A percentile compares a stretch with the other conserved stretches of the same genome.
phyloP scores from a whole-genome alignment of 2,797 vertebrate genomes.

The Tenualosa ilisha region DNA sequence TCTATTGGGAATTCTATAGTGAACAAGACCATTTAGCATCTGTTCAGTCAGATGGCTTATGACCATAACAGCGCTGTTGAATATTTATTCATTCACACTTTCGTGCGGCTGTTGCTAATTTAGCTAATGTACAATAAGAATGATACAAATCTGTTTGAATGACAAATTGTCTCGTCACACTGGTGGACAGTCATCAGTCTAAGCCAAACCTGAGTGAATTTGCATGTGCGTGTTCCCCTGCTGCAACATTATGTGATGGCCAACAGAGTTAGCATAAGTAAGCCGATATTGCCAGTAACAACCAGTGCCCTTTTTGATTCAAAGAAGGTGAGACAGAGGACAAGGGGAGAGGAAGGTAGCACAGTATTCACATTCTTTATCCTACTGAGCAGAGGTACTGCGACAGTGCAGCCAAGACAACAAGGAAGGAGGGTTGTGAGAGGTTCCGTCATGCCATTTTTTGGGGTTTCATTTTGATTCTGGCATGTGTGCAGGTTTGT shows the following conservation, averaged over 20 bases:
- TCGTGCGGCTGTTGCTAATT: not conserved
- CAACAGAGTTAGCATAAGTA: not conserved
- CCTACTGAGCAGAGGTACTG: too few species aligned
- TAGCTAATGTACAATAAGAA: slow-evolving; percentile 21
- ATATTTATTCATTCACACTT: slow-evolving; percentile 3
- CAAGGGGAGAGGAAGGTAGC: not conserved
- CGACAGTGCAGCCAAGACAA: too few species aligned
- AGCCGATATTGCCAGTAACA: not conserved
- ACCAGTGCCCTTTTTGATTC: not conserved
- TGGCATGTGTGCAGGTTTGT: too few species aligned
- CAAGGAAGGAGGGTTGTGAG: too few species aligned
- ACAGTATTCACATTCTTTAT: too few species aligned
- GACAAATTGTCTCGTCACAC: not conserved
- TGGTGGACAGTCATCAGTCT: slow-evolving; percentile 8
- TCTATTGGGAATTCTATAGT: not conserved
- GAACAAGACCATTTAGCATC: slow-evolving; percentile 9
- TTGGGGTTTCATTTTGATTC: too few species aligned
- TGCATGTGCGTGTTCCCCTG: not conserved
- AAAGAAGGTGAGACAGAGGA: not conserved
- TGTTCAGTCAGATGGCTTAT: slow-evolving; percentile 16
- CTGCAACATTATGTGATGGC: not conserved
- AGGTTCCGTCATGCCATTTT: too few species aligned
- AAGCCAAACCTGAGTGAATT: not conserved
- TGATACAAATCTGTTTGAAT: slow-evolving; percentile 23
- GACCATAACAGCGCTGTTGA: slow-evolving; percentile 17